phyloP scores from a whole-genome alignment of 2,113 vertebrate species.

The Malurus melanocephalus region DNA sequence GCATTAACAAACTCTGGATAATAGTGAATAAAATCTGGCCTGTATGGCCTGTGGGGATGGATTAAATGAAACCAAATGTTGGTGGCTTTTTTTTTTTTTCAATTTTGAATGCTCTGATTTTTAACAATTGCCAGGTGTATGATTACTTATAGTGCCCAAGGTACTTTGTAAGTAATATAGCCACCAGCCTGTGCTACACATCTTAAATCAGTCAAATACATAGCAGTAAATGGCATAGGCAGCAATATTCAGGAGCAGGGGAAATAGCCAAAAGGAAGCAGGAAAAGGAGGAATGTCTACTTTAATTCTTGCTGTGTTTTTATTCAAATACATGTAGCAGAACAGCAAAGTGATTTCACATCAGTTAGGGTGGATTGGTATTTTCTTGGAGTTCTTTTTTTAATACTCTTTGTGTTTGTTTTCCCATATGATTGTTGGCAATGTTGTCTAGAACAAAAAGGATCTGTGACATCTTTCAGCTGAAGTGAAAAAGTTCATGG shows the following conservation, averaged over 20 bases:
- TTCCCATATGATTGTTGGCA: background rate
- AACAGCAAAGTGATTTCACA: background rate
- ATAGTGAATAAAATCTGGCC: background rate
- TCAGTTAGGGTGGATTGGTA: background rate
- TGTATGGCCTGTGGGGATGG: background rate
- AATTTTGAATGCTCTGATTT: background rate
- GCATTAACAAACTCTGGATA: background rate
- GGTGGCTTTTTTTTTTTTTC: background rate
- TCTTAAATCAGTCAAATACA: background rate
- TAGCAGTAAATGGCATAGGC: background rate
- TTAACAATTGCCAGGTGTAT: background rate
- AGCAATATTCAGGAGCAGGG: background rate
- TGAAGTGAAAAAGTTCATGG: background rate
- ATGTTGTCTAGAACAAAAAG: background rate
- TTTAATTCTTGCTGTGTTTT: background rate
- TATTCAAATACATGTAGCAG: background rate
- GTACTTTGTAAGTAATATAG: background rate
- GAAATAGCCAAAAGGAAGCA: background rate
- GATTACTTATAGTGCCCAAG: background rate
- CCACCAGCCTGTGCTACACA: accelerated
- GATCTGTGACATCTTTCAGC: background rate
- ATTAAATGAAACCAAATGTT: background rate
- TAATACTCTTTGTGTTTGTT: background rate
- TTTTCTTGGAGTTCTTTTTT: background rate
- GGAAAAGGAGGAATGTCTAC: background rate